Base-by-base conservation (phyloP, 1,140 invertebrate genomes). In the Drosophila busckii region DNA sequence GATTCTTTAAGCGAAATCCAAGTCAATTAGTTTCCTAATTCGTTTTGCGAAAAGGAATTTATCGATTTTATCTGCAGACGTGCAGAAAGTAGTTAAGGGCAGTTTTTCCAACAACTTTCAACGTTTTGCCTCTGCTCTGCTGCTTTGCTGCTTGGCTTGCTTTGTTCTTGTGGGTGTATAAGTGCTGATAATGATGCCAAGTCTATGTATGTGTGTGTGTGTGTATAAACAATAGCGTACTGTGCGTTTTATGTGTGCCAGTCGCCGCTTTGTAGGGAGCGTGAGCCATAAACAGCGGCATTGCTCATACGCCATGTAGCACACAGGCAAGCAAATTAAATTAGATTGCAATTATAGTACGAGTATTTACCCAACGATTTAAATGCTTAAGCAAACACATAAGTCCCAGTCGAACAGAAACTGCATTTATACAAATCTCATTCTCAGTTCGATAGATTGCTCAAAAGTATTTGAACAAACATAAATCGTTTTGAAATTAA, bases 11-110 rank as follows among this genome's bases (percentile, higher is more conserved):
- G 73, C 75, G 64, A 80, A 80, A 80, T 80, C 73, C 75, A 82
- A 80, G 73, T 80, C 75, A 80, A 80, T 80, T 80, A 82, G 73
- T 80, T 80, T 80, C 73, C 73, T 82, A 80, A 80, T 80, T 80
- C 73, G 75, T 80, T 80, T 80, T 82, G 71, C 75, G 75, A 69
- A 82, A 75, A 82, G 75, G 69, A 80, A 80, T 80, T 80, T 80
- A 80, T 80, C 73, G 73, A 80, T 80, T 80, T 80, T 82, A 80
- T 80, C 73, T 82, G 75, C 59, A 82, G 70, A 82, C 73, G 73
- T 80, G 73, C 73, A 80, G 73, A 80, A 80, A 80, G 73, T 80
- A 80, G 69, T 82, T 80, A 82, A 80, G 75, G 69, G 45, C 73
- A 73, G 75, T 73, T 73, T 56, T 42, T 32, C 22, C 42, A 20